Percentiles rank a stretch among this genome's conserved stretches.
Conservation (phyloP, 1,140 invertebrate genomes). For the Antheraea mylitta region DNA sequence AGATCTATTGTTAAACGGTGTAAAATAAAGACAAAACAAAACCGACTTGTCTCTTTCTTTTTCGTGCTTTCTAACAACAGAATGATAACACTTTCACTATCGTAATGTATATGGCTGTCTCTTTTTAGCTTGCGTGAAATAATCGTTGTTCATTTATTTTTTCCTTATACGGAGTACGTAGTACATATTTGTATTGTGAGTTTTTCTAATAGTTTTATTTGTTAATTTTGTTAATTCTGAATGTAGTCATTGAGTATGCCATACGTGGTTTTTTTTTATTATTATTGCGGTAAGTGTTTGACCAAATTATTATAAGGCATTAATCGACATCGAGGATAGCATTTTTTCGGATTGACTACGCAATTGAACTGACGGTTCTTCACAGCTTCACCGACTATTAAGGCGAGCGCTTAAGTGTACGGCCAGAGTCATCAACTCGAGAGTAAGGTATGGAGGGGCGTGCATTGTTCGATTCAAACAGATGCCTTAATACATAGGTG, state of each 20-base stretch:
- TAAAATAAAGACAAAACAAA: background rate
- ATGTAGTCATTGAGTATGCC: background rate
- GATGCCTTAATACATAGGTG: no score
- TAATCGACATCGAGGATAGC: background rate
- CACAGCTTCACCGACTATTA: no score
- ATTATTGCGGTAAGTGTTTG: background rate
- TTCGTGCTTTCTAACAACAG: slow-evolving; percentile 33
- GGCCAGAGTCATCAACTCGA: no score
- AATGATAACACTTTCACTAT: slow-evolving; percentile 28
- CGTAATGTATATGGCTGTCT: slow-evolving; percentile 10
- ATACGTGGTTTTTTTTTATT: background rate
- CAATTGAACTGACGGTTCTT: no score
- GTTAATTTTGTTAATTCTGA: background rate
- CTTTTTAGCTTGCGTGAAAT: slow-evolving; percentile 4
- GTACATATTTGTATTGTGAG: background rate
- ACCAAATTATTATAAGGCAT: background rate
- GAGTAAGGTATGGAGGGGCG: no score
- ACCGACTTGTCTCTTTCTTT: slow-evolving; percentile 18
- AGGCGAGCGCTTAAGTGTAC: no score
- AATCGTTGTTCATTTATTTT: slow-evolving; percentile 12
- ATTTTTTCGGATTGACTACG: no score
- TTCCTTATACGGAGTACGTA: background rate
- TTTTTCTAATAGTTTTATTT: background rate
- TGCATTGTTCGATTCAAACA: no score
- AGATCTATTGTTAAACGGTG: slow-evolving; percentile 15